These are phyloP conservation scores for Phyllopteryx taeniolatus DNA, from an alignment of 2,113 vertebrate genomes.

Conservation along the genomic window DNA sequence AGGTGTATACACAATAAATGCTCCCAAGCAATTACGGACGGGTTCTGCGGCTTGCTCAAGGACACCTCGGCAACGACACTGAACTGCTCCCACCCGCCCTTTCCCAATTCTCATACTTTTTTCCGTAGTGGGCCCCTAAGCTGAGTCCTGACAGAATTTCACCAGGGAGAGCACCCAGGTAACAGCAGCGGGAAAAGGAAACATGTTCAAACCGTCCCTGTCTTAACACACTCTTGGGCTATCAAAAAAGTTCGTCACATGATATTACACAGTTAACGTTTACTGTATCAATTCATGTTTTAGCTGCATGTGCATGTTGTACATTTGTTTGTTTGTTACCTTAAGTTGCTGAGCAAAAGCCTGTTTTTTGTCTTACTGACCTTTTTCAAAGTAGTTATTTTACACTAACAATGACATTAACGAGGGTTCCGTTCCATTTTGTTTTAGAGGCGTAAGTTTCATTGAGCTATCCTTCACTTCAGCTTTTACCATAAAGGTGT, in stretches of 20 bases:
- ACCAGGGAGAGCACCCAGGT: constrained; percentile 65
- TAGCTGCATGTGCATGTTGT: not conserved
- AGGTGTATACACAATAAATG: too few relatives aligned
- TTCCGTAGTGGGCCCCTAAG: not conserved
- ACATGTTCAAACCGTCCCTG: constrained; percentile 48
- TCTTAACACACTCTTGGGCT: constrained; percentile 14
- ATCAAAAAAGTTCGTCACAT: not conserved
- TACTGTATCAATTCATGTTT: not conserved
- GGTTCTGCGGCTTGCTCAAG: not conserved
- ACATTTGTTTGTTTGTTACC: not conserved
- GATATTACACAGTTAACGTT: not conserved
- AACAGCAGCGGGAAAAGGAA: constrained; percentile 47
- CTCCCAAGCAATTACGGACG: too few relatives aligned
- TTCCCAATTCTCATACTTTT: not conserved
- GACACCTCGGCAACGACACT: not conserved
- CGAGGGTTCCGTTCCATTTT: not conserved
- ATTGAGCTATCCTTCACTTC: not conserved
- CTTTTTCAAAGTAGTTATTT: not conserved
- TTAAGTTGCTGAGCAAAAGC: not conserved
- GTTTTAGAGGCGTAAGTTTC: not conserved
- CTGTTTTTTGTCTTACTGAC: not conserved
- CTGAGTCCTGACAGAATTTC: not conserved
- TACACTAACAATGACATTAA: not conserved
- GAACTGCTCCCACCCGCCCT: not conserved
- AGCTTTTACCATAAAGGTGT: not conserved